Evolutionary conservation across 2,797 vertebrate species (phyloP).

Genomic region (Rhabdomys pumilio): DNA sequence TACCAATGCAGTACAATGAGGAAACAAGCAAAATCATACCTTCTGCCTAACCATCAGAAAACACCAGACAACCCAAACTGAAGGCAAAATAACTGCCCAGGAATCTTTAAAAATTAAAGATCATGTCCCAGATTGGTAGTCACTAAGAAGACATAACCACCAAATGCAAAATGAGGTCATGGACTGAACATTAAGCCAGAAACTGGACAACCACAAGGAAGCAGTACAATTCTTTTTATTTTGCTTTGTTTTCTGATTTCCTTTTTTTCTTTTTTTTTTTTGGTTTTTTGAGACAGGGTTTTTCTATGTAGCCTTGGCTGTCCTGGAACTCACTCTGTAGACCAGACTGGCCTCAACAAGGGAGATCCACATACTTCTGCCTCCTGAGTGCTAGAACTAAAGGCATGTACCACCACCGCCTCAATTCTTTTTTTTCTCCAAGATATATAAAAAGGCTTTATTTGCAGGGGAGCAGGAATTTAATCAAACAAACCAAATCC

Average conservation of each 20-base stretch:
- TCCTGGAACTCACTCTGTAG: neutral
- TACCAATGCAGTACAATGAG: constrained; percentile 38
- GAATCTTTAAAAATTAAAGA: constrained; percentile 19
- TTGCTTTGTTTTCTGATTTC: neutral
- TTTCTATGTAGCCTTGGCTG: neutral
- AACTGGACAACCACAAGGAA: constrained; percentile 25
- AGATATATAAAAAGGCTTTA: neutral
- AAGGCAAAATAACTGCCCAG: constrained; percentile 12
- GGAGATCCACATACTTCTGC: neutral
- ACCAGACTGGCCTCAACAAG: neutral
- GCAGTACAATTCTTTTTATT: neutral
- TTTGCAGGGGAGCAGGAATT: neutral
- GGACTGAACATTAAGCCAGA: neutral
- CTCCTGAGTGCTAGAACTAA: neutral
- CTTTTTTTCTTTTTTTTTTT: neutral
- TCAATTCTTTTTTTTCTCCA: no score
- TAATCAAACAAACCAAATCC: neutral
- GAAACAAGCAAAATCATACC: neutral
- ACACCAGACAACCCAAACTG: constrained; percentile 40
- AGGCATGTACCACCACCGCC: neutral
- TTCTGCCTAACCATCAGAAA: constrained; percentile 55
- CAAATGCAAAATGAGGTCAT: neutral
- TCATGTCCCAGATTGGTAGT: constrained; percentile 2
- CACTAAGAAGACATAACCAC: constrained; percentile 26
- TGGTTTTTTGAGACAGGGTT: neutral